Evolutionary conservation across 2,797 vertebrate species (phyloP).

Genomic region (Hemitrygon akajei): DNA sequence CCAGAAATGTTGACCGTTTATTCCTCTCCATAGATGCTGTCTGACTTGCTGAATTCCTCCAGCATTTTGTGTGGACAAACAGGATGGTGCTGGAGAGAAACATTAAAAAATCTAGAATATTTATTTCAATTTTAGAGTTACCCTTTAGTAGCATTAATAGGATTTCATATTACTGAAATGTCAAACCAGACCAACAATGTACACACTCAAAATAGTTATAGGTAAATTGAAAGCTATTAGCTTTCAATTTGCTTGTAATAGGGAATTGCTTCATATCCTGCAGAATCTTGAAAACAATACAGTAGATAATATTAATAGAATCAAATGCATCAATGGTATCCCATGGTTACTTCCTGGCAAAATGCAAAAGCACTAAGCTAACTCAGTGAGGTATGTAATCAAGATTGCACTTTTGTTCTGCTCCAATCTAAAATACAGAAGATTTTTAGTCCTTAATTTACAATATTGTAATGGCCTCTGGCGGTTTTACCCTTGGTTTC

Average conservation of each 20-base stretch:
- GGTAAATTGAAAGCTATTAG: neutral
- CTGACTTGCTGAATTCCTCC: too few species aligned
- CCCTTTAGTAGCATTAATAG: neutral
- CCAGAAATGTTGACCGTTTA: too few species aligned
- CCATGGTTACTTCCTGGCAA: slow-evolving; percentile 24
- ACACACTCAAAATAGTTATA: neutral
- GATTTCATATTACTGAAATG: neutral
- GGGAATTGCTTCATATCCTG: slow-evolving; percentile 32
- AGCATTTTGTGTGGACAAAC: too few species aligned
- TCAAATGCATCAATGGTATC: slow-evolving; percentile 11
- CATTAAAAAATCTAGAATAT: neutral
- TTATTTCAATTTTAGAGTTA: neutral
- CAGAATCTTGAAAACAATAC: slow-evolving; percentile 27
- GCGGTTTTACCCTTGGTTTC: neutral
- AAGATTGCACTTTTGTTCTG: neutral
- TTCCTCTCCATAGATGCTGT: too few species aligned
- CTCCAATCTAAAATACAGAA: neutral
- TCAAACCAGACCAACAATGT: neutral
- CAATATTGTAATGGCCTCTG: neutral
- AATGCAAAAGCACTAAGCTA: neutral
- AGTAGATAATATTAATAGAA: slow-evolving; percentile 24
- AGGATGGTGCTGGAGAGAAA: neutral
- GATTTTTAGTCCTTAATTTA: neutral
- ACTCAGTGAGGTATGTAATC: neutral
- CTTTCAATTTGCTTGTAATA: neutral